Base-by-base conservation (phyloP, 2,797 vertebrate species). In the Chaenodraco wilsoni region DNA sequence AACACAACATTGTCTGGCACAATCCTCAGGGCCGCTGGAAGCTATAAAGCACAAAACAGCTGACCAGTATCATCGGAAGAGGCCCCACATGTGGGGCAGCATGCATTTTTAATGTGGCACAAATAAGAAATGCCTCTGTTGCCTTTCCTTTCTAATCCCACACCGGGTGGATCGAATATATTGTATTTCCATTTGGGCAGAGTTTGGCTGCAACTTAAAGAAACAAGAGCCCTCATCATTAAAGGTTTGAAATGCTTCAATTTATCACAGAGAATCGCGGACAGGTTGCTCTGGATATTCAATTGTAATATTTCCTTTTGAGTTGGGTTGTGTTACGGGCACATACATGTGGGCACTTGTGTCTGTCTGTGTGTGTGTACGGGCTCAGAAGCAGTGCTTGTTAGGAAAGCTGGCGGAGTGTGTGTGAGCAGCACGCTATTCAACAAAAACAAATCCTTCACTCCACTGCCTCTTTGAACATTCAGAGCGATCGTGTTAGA, bases 41-140 rank as follows among this genome's bases (percentile, higher is more conserved):
- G 84, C 89, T 87, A 83, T 88, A 92, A 91, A 94, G 91, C 92
- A 92, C 84, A 88, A 89, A 92, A 92, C 87, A 85, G 82, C 82
- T 78, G 74, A 81, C 65, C 55, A 78, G 83, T 86, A 77, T 92
- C 87, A 92, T 92, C 84, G 79, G 87, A 82, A 69, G 9, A 69
- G 74, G 78, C 87, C 81, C 84, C 82, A 76, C 85, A 84, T 84
- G 86, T 85, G 76, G 84, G 78, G 82, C 81, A 82, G 50, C 92
- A 91, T 94, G 84, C 86, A 93, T 93, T 92, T 94, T 93, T 91
- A 91, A 93, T 91, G 85, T 65, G 59, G 78, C 80, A 84, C 86
- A 91, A 93, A 91, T 91, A 91, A 91, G 83, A 92, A 91, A 85
- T 85, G 85, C 74, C 75, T 78, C 73, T 59, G 73, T 70, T 76